Evolutionary conservation across 2,797 vertebrate genomes (phyloP), one percentile per base, ranked within the genome.

Genomic region (Ara ararauna): DNA sequence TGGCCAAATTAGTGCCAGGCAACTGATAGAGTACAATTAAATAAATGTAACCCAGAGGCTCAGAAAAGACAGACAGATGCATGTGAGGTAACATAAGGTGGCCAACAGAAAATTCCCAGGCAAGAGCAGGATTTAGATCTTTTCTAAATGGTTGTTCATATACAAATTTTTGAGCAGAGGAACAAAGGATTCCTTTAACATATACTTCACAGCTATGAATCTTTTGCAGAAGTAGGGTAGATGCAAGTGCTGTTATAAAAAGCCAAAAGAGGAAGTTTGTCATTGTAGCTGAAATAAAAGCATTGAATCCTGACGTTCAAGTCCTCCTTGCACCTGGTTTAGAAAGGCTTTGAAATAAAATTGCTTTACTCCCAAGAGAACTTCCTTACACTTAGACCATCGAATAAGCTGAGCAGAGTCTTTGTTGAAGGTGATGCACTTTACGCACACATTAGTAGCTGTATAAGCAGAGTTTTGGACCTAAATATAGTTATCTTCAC

Each of bases 401-500:
- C 56, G 34, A 80, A 77, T 53, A 89, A 45, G 4, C 20, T 72
- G 29, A 65, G 5, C 10, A 47, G 48, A 87, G 6, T 44, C 20
- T 56, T 34, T 67, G 32, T 73, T 93, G 88, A 81, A 78, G 62
- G 9, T 64, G 27, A 47, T 78, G 27, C 42, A 42, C 47, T 94
- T 90, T 50, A 72, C 30, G 47, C 17, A 64, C 23, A n/a, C 17
- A 11, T 62, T 44, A 65, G 47, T 34, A 87, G 65, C 7, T 50
- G 15, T 80, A 34, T 61, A 40, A 86, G 47, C 42, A 76, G 66
- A 90, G 21, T 13, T 7, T 84, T 27, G 70, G 27, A n/a, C 86
- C 66, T 88, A 95, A 93, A 93, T 88, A 82, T 48, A 88, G 50
- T 72, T 0, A 56, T 81, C 73, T 90, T 94, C 45, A 73, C 62